Evolutionary conservation across 2,888 invertebrate species (phyloP), one percentile per base, ranked within the genome.

Genomic region (Polydrusus tereticollis): DNA sequence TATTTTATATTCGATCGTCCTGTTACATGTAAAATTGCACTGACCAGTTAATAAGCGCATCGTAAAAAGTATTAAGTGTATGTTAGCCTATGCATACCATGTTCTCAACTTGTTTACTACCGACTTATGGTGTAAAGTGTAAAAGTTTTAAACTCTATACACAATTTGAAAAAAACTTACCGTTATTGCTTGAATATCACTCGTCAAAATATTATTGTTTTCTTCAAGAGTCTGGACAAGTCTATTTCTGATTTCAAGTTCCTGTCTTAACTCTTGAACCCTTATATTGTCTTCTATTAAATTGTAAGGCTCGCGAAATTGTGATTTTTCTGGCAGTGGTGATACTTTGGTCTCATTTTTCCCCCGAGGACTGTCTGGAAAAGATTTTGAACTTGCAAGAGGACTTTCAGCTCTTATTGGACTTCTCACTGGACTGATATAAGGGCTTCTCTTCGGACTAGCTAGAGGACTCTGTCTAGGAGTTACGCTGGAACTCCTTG

Each of bases 181-280:
- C 83, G 82, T 85, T 7, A 85, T 77, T 38, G 77, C 75, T 55
- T 82, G 77, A 41, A 86, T 81, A 71, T 86, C 85, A 47, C 79
- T 78, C 43, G 82, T 81, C 50, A 87, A 78, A 29, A 79, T 77
- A 58, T 81, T 79, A 76, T 86, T 86, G 58, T 86, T 85, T 43
- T 81, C 79, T 74, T 86, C 84, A 72, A 86, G 80, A 36, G 82
- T 81, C 68, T 81, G 78, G 47, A 86, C 84, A 26, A 82, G 60
- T 64, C 78, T 75, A 76, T 82, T 78, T 76, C 83, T 79, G 73
- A 82, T 77, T 72, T 76, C 67, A 75, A 80, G 63, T 52, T 82
- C 78, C 33, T 75, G 45, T 1, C 23, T 68, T 26, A 73, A 66
- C 14, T 72, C 64, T 20, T 58, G 21, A 36, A 65, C 65, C 69